phyloP scores from a whole-genome alignment of 2,888 invertebrate genomes.

The Camptogramma bilineatum region DNA sequence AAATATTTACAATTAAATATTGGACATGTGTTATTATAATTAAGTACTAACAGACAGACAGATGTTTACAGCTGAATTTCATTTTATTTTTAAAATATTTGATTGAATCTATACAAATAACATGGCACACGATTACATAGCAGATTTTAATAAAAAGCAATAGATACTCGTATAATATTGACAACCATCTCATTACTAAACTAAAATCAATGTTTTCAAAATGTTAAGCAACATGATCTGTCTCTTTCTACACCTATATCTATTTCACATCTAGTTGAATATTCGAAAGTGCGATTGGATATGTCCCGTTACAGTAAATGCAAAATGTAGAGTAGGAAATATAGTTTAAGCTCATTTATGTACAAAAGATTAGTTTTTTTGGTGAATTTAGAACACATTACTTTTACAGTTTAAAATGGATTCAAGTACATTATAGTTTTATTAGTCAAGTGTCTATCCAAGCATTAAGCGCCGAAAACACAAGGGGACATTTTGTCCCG shows the following conservation, averaged over 20 bases:
- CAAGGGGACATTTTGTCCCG: no score
- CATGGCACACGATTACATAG: not conserved
- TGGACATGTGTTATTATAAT: conserved; percentile 18
- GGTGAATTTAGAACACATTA: no score
- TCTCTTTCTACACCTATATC: conserved; percentile 6
- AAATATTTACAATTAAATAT: conserved; percentile 26
- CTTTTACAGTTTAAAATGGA: no score
- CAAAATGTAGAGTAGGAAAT: conserved; percentile 32
- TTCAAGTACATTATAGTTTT: no score
- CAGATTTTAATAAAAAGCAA: not conserved
- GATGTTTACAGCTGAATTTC: not conserved
- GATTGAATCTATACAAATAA: conserved; percentile 15
- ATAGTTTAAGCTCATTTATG: conserved; percentile 34
- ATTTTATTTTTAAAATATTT: not conserved
- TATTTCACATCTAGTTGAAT: conserved; percentile 26
- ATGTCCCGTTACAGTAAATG: conserved; percentile 41
- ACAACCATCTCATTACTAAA: not conserved
- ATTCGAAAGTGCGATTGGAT: conserved; percentile 38
- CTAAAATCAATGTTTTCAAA: not conserved
- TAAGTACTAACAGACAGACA: conserved; percentile 5
- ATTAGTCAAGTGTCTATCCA: no score
- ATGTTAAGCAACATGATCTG: not conserved
- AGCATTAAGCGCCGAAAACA: no score
- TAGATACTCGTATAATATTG: no score
- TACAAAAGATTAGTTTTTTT: conserved; percentile 24